A percentile compares a stretch with the other conserved stretches of the same genome.
phyloP scores from a whole-genome alignment of 2,888 invertebrate species.

The Biston betularia region DNA sequence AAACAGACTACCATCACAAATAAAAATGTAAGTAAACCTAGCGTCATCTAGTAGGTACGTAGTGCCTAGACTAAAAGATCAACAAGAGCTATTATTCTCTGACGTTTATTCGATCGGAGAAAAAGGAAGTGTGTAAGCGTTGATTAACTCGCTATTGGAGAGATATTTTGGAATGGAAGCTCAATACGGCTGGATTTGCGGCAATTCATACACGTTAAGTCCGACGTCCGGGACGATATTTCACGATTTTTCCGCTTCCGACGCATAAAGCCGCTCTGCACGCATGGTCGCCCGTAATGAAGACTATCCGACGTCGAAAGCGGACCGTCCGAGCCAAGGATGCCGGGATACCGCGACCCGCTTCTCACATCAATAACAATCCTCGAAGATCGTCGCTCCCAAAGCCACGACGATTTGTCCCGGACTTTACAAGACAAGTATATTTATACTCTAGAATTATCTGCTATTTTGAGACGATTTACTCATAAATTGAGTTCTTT shows the following conservation, averaged over 20 bases:
- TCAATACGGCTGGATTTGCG: conserved; percentile 61
- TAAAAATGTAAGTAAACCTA: too few relatives aligned
- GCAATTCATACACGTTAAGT: conserved; percentile 67
- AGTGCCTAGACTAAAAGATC: not conserved
- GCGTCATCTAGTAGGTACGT: too few relatives aligned
- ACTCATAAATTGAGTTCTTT: conserved; percentile 55
- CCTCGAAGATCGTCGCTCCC: conserved; percentile 69
- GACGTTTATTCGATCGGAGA: conserved; percentile 27
- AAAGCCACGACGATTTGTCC: conserved; percentile 72
- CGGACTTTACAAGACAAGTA: conserved; percentile 67
- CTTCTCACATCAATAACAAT: conserved; percentile 78
- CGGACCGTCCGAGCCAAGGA: conserved; percentile 45
- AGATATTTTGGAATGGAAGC: conserved; percentile 56
- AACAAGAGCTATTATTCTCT: conserved; percentile 4
- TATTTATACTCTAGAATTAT: conserved; percentile 61
- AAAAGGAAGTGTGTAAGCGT: conserved; percentile 42
- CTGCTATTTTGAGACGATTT: conserved; percentile 55
- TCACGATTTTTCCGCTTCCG: conserved; percentile 68
- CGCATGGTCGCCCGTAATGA: conserved; percentile 77
- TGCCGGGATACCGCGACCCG: conserved; percentile 43
- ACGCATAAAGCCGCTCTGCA: conserved; percentile 59
- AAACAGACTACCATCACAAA: too few relatives aligned
- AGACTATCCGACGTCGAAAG: conserved; percentile 62
- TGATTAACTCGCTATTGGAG: conserved; percentile 54
- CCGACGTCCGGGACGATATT: conserved; percentile 61